Base-by-base conservation (phyloP, 2,113 vertebrate genomes). In the Redunca redunca region DNA sequence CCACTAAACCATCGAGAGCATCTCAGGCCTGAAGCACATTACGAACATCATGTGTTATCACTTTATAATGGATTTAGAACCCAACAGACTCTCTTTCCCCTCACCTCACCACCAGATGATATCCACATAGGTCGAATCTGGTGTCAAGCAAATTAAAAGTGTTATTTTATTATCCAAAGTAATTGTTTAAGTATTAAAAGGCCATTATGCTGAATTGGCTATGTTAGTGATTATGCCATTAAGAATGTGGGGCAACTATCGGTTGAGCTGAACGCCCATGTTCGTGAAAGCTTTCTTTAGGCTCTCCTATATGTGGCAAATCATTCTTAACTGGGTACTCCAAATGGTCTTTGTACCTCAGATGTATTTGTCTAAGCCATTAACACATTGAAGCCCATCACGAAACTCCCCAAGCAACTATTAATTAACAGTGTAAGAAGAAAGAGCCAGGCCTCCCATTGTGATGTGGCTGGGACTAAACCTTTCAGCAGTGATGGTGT, bases 121-220 rank as follows among this genome's bases (percentile, higher is more conserved):
- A 74, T 89, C 93, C 83, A 74, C 91, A 81, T 13, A 98, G 98
- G 96, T 98, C 57, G 36, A 91, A 90, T 95, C 58, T 89, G 93
- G 93, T 97, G 90, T 96, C 98, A 97, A 95, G 96, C n/a, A 85
- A 98, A 98, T 98, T 98, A 97, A 97, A 91, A 97, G 96, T 93
- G 93, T 98, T 97, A 95, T 97, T 98, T 98, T 98, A 98, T 98
- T 97, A 98, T 97, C 96, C 96, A 84, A 97, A 97, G 96, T 98
- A 98, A 98, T 98, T 97, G 97, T 98, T 96, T 96, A 93, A 93
- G 91, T 94, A 98, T 98, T 98, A 97, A 97, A 97, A 98, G 95
- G 92, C 97, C 82, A 95, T 98, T 98, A 97, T 62, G 71, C 89
- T 97, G 97, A 97, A 95, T 95, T 11, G 40, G 95, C 94, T 97